phyloP scores from a whole-genome alignment of 2,888 invertebrate species.

The Spodoptera littoralis region DNA sequence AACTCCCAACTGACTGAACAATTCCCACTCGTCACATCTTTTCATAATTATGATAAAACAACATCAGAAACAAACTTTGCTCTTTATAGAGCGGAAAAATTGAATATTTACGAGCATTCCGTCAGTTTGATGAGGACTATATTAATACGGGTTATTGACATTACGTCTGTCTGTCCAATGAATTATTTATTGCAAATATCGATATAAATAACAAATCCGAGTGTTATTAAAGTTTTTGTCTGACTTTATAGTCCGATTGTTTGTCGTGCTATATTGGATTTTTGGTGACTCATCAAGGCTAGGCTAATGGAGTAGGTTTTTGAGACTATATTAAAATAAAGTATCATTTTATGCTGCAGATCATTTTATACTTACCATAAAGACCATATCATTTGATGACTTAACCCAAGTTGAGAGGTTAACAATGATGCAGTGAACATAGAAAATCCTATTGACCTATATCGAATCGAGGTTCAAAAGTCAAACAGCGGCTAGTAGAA shows the following conservation, averaged over 20 bases:
- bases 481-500: too few species aligned
- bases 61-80: slow-evolving; percentile 22
- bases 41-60: slow-evolving; percentile 46
- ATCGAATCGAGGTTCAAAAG: too few species aligned
- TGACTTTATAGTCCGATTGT: slow-evolving; percentile 14
- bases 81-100: slow-evolving; percentile 42
- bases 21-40: slow-evolving; percentile 33
- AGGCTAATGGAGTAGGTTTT: too few species aligned
- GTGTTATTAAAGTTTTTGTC: slow-evolving; percentile 18
- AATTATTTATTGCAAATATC: slow-evolving; percentile 52
- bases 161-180: slow-evolving; percentile 48
- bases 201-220: slow-evolving; percentile 33
- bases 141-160: slow-evolving; percentile 56
- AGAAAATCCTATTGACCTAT: too few species aligned
- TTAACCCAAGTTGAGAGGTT: too few species aligned
- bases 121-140: slow-evolving; percentile 44
- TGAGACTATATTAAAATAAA: too few species aligned
- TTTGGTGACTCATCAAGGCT: slow-evolving; percentile 17
- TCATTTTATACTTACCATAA: too few species aligned
- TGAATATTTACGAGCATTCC: slow-evolving; percentile 53
- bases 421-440: too few species aligned
- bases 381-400: too few species aligned
- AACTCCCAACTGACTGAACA: slow-evolving; percentile 21
- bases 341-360: too few species aligned
- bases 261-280: slow-evolving; percentile 29